Evolutionary conservation across 1,140 invertebrate genomes (phyloP), one percentile per base, ranked within the genome.

Genomic region (Schmidtea mediterranea): DNA sequence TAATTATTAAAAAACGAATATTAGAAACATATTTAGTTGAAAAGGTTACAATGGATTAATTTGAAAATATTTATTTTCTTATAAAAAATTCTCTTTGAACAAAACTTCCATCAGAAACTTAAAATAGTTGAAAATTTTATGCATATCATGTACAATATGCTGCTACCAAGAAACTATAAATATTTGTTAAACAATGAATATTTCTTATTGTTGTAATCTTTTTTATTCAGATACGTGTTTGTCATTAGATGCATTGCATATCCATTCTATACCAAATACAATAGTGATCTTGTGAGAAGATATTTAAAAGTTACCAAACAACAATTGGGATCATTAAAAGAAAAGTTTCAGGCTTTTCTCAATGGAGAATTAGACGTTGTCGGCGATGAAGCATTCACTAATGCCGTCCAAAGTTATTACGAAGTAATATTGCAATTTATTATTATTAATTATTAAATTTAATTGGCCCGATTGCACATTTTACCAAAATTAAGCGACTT

Each of bases 201-300:
- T 32, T 32, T 39, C 6, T 39, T 39, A 39, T 39, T 39, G 15
- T 15, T n/a, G n/a, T n/a, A n/a, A n/a, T n/a, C n/a, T n/a, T n/a
- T n/a, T n/a, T n/a, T 21, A 5, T 45, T 19, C 23, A 45, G 43
- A 16, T 98, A 98, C 66, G 89, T 98, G 49, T 97, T 97, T 67
- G 82, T 97, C 55, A 86, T 86, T 53, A 73, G 90, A 63, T 94
- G 89, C 68, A 77, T 95, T 59, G 83, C 90, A 2, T 97, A 97
- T 72, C 89, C 89, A 6, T 98, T 98, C 69, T 97, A 97, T 69
- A 84, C 86, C 3, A 97, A 97, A 68, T 89, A 97, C 65, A 84
- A 87, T 0, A 90, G 82, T 16, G 89, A 97, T 63, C 84, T 95
- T 83, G 84, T 60, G n/a, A 55, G 63, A 48, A 54, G 63, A 41